Conservation (phyloP, 2,797 vertebrate genomes). For the Aratinga solstitialis region DNA sequence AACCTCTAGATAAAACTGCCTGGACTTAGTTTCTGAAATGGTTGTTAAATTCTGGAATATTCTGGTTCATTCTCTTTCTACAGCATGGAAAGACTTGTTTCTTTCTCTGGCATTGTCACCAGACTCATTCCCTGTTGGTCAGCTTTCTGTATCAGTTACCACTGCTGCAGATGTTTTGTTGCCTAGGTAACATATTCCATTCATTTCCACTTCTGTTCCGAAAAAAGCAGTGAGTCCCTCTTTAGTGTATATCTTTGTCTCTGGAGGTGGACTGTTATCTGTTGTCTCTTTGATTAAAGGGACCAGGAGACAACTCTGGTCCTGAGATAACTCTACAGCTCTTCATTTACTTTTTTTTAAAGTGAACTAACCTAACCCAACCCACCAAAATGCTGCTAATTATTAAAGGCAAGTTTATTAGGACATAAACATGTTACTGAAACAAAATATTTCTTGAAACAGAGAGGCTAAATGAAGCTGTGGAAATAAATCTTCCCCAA, state of each 20-base stretch:
- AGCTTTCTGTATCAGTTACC: background rate
- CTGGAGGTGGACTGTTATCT: background rate
- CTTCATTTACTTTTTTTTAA: background rate
- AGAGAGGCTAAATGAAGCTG: background rate
- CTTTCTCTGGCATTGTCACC: background rate
- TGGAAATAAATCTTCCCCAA: background rate
- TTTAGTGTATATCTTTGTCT: background rate
- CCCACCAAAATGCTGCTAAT: background rate
- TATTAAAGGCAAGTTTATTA: background rate
- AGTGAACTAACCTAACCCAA: background rate
- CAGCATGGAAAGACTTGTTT: background rate
- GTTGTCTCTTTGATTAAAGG: background rate
- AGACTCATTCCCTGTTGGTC: background rate
- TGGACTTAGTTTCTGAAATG: background rate
- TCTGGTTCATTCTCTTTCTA: background rate
- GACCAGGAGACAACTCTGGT: background rate
- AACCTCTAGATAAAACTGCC: background rate
- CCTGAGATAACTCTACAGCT: background rate
- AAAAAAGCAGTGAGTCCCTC: background rate
- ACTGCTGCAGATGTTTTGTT: conserved; percentile 24
- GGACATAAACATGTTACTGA: background rate
- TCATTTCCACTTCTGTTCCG: conserved; percentile 31
- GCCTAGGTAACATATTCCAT: conserved; percentile 32
- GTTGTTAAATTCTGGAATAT: background rate
- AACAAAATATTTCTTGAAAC: background rate